A percentile compares a stretch with the other conserved stretches of the same genome.
These are phyloP conservation scores for Clarias pachynema DNA, from an alignment of 2,797 vertebrate species.

Conservation along the genomic window DNA sequence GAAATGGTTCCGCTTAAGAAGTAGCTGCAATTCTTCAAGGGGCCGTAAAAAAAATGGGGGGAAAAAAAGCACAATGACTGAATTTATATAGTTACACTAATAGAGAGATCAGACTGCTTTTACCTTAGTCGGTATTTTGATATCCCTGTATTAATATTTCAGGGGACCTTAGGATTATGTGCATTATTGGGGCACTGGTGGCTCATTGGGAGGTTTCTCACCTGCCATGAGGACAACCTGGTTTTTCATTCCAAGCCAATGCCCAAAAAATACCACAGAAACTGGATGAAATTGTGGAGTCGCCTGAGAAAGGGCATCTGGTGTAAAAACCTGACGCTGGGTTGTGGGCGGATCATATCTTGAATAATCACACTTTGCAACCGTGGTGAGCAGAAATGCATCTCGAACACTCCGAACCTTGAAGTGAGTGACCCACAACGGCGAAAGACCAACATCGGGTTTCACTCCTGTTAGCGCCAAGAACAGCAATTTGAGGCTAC, in stretches of 20 bases:
- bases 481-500: neutral
- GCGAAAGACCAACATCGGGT: neutral
- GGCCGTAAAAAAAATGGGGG: neutral
- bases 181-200: too few species aligned
- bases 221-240: too few species aligned
- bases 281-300: too few species aligned
- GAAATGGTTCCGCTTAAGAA: constrained; percentile 34
- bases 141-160: constrained; percentile 22
- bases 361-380: constrained; percentile 6
- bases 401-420: neutral
- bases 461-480: neutral
- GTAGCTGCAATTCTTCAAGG: constrained; percentile 24
- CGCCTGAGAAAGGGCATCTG: too few species aligned
- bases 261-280: too few species aligned
- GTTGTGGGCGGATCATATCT: too few species aligned
- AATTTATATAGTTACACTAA: constrained; percentile 12
- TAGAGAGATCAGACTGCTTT: constrained; percentile 12
- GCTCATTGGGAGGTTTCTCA: too few species aligned
- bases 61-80: neutral
- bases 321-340: too few species aligned
- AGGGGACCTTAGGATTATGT: neutral
- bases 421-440: neutral
- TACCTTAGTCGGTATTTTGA: constrained; percentile 16
- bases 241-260: too few species aligned
- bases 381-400: neutral